A percentile compares a stretch with the other conserved stretches of the same genome.
Evolutionary conservation across 2,113 vertebrate species (phyloP).

Genomic region (Rhinolophus sinicus): DNA sequence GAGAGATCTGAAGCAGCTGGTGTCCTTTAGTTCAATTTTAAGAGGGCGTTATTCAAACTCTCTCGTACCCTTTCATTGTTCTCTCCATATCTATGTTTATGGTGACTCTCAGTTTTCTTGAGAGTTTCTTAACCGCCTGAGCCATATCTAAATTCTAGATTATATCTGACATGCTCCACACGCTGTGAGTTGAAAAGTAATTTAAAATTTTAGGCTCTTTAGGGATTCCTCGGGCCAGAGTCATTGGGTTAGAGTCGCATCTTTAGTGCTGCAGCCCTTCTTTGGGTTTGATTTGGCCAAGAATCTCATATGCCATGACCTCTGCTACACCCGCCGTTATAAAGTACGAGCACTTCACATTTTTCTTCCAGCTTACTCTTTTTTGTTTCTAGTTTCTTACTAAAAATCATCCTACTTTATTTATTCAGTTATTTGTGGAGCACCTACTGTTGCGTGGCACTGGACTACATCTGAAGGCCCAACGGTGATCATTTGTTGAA

Average conservation of each 20-base stretch:
- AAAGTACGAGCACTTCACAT: not conserved
- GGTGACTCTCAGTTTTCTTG: not conserved
- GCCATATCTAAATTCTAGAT: constrained; percentile 52
- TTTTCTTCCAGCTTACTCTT: not conserved
- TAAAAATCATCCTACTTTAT: not conserved
- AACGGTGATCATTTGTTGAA: not conserved
- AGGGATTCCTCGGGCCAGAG: not conserved
- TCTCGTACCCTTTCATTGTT: not conserved
- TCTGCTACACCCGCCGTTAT: not conserved
- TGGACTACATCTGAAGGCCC: not conserved
- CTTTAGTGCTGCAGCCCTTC: constrained; percentile 1
- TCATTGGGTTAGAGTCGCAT: not conserved
- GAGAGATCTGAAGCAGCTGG: constrained; percentile 49
- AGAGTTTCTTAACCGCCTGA: not conserved
- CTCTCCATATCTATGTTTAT: not conserved
- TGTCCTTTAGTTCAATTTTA: not conserved
- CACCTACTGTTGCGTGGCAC: not conserved
- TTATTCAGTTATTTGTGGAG: not conserved
- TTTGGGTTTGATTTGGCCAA: not conserved
- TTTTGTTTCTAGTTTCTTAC: not conserved
- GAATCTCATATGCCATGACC: not conserved
- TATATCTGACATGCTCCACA: not conserved
- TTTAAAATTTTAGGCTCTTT: constrained; percentile 43
- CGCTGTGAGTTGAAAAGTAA: not conserved
- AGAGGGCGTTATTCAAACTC: not conserved